These are phyloP conservation scores for Rhaphigaster nebulosa DNA, from an alignment of 2,888 invertebrate species.

Conservation along the genomic window DNA sequence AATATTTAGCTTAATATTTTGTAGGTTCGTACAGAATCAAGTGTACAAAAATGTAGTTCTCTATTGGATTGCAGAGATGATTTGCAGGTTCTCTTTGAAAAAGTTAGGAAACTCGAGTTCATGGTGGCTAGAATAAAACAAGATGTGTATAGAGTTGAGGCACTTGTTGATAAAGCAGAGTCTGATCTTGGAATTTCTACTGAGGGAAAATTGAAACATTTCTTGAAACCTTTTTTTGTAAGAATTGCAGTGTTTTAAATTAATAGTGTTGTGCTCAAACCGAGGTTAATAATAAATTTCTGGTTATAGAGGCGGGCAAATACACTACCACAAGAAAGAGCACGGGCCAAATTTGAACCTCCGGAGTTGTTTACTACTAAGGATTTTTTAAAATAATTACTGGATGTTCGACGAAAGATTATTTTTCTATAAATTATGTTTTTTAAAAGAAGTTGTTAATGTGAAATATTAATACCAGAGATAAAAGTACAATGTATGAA, in stretches of 20 bases:
- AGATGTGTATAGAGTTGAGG: slow-evolving; percentile 61
- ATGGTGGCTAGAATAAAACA: slow-evolving; percentile 60
- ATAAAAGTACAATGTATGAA: neutral
- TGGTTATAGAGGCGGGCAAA: slow-evolving; percentile 41
- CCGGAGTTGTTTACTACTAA: slow-evolving; percentile 49
- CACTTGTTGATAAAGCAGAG: slow-evolving; percentile 61
- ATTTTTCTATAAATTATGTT: neutral
- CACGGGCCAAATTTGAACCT: neutral
- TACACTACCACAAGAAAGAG: slow-evolving; percentile 11
- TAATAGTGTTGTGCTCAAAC: neutral
- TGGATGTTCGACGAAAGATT: neutral
- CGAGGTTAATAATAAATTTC: neutral
- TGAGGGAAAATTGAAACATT: slow-evolving; percentile 62
- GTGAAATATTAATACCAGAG: neutral
- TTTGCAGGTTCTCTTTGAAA: slow-evolving; percentile 61
- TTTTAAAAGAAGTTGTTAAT: neutral
- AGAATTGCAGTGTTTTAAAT: neutral
- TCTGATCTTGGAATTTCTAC: slow-evolving; percentile 61
- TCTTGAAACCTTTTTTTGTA: slow-evolving; percentile 62
- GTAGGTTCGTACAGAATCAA: slow-evolving; percentile 59
- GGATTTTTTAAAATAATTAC: slow-evolving; percentile 45
- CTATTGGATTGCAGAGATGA: slow-evolving; percentile 60
- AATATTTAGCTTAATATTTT: neutral
- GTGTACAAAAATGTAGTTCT: slow-evolving; percentile 54
- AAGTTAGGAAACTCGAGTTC: slow-evolving; percentile 61